phyloP scores from a whole-genome alignment of 2,888 invertebrate species.

The Autographa gamma region DNA sequence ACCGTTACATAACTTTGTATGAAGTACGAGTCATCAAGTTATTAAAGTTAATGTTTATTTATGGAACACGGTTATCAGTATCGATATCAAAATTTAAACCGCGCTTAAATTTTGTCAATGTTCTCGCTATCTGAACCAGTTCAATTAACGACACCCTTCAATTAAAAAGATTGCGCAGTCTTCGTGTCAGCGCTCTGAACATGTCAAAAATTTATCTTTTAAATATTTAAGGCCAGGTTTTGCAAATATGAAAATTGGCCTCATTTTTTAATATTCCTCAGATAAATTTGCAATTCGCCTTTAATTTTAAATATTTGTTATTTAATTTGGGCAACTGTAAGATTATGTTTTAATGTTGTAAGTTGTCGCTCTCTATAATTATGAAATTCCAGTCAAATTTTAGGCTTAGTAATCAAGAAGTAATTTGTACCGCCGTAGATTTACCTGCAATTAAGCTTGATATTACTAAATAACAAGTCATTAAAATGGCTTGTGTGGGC shows the following conservation, averaged over 20 bases:
- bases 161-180: constrained; percentile 54
- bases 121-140: constrained; percentile 51
- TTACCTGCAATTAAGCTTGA: constrained; percentile 43
- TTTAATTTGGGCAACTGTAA: no score
- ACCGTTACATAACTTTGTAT: constrained; percentile 9
- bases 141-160: constrained; percentile 60
- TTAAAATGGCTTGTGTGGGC: constrained; percentile 51
- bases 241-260: not conserved
- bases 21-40: constrained; percentile 18
- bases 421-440: constrained; percentile 30
- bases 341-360: constrained; percentile 2
- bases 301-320: not conserved
- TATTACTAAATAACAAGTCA: constrained; percentile 44
- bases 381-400: constrained; percentile 26
- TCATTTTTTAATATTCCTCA: not conserved
- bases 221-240: constrained; percentile 2
- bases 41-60: constrained; percentile 24
- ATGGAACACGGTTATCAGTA: constrained; percentile 11
- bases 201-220: constrained; percentile 35
- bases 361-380: constrained; percentile 28
- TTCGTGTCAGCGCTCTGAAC: constrained; percentile 30
- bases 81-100: constrained; percentile 25
- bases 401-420: constrained; percentile 47
- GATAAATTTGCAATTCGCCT: not conserved
- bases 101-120: constrained; percentile 44